Conservation (phyloP, 2,797 vertebrate genomes). For the Sarcophilus harrisii region DNA sequence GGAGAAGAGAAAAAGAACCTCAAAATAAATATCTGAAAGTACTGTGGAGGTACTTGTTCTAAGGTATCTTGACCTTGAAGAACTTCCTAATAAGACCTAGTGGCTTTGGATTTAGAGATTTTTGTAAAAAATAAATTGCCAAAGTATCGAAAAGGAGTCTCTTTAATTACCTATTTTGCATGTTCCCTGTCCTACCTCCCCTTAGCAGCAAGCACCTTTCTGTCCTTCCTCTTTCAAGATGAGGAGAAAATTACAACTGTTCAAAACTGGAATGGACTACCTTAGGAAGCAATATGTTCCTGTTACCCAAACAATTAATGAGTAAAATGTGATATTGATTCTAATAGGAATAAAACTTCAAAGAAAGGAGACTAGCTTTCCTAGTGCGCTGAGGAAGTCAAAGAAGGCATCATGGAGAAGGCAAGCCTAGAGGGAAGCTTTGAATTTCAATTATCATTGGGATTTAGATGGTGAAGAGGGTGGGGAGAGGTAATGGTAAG, state of each 20-base stretch:
- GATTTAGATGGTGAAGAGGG: background rate
- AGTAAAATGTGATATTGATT: background rate
- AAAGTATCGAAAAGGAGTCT: background rate
- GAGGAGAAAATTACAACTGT: background rate
- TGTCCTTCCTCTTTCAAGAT: background rate
- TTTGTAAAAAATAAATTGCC: background rate
- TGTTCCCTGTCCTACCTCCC: background rate
- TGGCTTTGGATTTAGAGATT: background rate
- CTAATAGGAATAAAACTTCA: background rate
- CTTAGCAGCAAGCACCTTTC: background rate
- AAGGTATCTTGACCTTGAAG: background rate
- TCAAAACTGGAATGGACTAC: background rate
- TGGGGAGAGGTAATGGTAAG: background rate
- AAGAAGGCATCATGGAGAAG: background rate
- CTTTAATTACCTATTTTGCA: background rate
- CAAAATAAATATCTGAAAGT: background rate
- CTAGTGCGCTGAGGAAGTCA: background rate
- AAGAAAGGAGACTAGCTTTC: background rate
- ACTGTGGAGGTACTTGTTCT: background rate
- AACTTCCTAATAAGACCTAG: background rate
- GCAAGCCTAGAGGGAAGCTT: background rate
- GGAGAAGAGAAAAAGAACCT: background rate
- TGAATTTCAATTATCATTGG: background rate
- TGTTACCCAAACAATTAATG: background rate
- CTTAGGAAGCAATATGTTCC: background rate